Percentiles rank a stretch among this genome's conserved stretches.
Evolutionary conservation across 1,140 invertebrate genomes (phyloP).

Genomic region (Phenacoccus solenopsis): DNA sequence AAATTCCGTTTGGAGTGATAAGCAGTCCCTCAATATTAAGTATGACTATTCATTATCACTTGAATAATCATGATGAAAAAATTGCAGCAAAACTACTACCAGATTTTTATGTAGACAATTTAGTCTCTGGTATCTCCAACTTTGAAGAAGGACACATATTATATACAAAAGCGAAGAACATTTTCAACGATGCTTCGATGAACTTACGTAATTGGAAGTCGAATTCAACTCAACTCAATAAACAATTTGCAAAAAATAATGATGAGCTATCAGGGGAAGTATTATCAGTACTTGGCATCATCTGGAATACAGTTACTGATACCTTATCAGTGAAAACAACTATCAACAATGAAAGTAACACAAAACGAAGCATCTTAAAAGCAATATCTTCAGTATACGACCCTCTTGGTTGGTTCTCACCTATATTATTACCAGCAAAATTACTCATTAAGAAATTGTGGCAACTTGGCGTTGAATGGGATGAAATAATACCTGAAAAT

Average conservation of each 20-base stretch:
- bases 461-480: constrained; percentile 26
- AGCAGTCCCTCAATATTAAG: neutral
- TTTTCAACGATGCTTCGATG: too few species aligned
- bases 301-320: neutral
- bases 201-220: too few species aligned
- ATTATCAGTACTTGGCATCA: neutral
- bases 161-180: too few species aligned
- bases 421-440: constrained; percentile 27
- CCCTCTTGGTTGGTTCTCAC: constrained; percentile 27
- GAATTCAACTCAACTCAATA: too few species aligned
- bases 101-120: too few species aligned
- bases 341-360: constrained; percentile 5
- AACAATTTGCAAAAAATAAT: too few species aligned
- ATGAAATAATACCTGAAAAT: constrained; percentile 22
- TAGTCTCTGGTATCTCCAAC: too few species aligned
- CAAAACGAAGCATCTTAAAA: constrained; percentile 19
- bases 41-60: neutral
- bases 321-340: neutral
- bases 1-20: neutral
- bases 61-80: neutral
- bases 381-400: constrained; percentile 26
- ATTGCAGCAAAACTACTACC: too few species aligned
- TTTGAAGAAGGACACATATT: too few species aligned
- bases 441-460: constrained; percentile 29
- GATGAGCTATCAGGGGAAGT: neutral